phyloP scores from a whole-genome alignment of 2,113 vertebrate species.

The Carlito syrichta region DNA sequence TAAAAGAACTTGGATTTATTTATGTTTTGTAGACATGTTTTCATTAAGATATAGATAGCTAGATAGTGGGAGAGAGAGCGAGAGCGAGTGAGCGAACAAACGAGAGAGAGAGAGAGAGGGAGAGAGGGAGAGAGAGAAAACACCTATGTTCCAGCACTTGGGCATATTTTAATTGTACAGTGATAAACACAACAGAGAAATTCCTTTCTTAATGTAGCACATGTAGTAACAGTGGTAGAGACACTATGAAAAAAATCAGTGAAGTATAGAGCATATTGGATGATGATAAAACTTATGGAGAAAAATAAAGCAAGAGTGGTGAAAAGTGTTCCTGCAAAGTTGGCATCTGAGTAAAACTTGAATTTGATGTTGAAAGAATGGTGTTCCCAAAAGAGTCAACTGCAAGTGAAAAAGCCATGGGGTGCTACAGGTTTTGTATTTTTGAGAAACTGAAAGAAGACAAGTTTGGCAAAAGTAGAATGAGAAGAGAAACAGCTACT shows the following conservation, averaged over 20 bases:
- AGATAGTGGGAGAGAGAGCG: too few relatives aligned
- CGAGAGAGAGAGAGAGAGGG: too few relatives aligned
- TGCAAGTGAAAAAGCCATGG: background rate
- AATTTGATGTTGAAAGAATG: background rate
- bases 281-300: background rate
- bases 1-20: background rate
- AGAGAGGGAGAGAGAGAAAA: too few relatives aligned
- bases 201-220: background rate
- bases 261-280: background rate
- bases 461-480: background rate
- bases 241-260: background rate
- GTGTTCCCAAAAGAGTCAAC: background rate
- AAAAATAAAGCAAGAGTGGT: background rate
- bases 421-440: background rate
- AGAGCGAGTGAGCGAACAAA: too few relatives aligned
- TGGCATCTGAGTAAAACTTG: background rate
- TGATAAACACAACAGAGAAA: background rate
- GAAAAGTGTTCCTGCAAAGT: background rate
- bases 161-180: background rate
- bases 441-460: background rate
- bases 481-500: background rate
- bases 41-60: background rate
- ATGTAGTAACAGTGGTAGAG: background rate
- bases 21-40: background rate
- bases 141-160: background rate